A percentile compares a stretch with the other conserved stretches of the same genome.
These are phyloP conservation scores for zebrafish (Danio rerio) DNA, from an alignment of 2,113 vertebrate genomes.

Conservation along the genomic window GRCz12tu NC_133193.1:50836501-50837000, in stretches of 20 bases:
- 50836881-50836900: conserved; percentile 74
- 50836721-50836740: conserved; percentile 74
- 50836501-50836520: neutral
- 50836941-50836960: conserved; percentile 64
- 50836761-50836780: conserved; percentile 71
- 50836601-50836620: conserved; percentile 68
- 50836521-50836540: conserved; percentile 36
- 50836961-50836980: conserved; percentile 35
- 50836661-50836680: conserved; percentile 73
- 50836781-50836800: conserved; percentile 69
- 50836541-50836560: neutral
- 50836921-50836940: conserved; percentile 48
- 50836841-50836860: conserved; percentile 63
- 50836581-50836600: conserved; percentile 15
- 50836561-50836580: conserved; percentile 16
- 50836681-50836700: conserved; percentile 80
- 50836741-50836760: conserved; percentile 75
- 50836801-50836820: conserved; percentile 64
- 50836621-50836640: conserved; percentile 63
- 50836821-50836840: neutral
- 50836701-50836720: conserved; percentile 74
- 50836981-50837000: conserved; percentile 11
- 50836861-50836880: conserved; percentile 68
- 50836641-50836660: conserved; percentile 67
- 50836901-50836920: conserved; percentile 66